Conservation (phyloP, 2,888 invertebrate species). For the Lithophane semibrunnea region DNA sequence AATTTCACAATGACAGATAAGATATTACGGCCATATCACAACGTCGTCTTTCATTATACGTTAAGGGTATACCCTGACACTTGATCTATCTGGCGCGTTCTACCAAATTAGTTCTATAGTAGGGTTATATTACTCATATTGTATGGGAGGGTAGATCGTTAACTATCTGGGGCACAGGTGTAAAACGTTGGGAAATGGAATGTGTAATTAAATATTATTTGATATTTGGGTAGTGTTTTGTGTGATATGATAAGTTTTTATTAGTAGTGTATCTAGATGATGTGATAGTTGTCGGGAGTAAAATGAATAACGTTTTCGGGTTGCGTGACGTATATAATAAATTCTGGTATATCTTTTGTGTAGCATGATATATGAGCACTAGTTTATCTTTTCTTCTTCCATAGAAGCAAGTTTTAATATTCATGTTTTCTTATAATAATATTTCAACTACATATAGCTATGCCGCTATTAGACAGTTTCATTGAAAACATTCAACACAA, state of each 20-base stretch:
- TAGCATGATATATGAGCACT: not conserved
- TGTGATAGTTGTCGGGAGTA: not conserved
- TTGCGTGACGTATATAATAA: slow-evolving; percentile 1
- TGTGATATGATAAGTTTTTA: slow-evolving; percentile 14
- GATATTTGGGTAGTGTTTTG: slow-evolving; percentile 24
- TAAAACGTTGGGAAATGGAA: slow-evolving; percentile 49
- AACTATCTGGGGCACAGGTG: slow-evolving; percentile 57
- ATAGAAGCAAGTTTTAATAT: not conserved
- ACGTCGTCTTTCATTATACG: slow-evolving; percentile 55
- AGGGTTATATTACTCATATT: slow-evolving; percentile 58
- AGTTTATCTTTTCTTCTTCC: not conserved
- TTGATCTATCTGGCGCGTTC: slow-evolving; percentile 53
- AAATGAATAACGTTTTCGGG: slow-evolving; percentile 12
- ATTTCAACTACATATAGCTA: not conserved
- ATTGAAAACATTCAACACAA: not conserved
- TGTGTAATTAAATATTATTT: slow-evolving; percentile 51
- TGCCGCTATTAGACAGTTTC: no score
- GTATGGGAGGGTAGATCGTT: slow-evolving; percentile 57
- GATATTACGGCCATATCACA: slow-evolving; percentile 50
- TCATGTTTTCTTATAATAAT: not conserved
- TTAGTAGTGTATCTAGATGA: slow-evolving; percentile 27
- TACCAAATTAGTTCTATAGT: slow-evolving; percentile 54
- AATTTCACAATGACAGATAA: slow-evolving; percentile 48
- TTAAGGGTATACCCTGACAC: slow-evolving; percentile 53
- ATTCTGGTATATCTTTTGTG: slow-evolving; percentile 34